Evolutionary conservation across 2,113 vertebrate species (phyloP), one percentile per base, ranked within the genome.

Genomic region (Thalassarche chlororhynchos): DNA sequence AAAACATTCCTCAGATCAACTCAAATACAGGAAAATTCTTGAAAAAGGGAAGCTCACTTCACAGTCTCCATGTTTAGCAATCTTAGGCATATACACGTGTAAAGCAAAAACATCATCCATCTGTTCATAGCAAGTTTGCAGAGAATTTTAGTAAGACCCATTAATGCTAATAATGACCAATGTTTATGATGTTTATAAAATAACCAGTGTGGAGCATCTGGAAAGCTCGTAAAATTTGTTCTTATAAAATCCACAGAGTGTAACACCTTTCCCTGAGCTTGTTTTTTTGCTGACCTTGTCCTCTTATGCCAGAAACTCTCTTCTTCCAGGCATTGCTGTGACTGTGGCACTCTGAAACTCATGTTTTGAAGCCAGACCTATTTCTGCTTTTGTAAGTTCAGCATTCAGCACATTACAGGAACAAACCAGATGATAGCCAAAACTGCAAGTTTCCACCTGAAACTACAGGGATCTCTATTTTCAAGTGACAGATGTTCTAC

Each of bases 401-500:
- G 68, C 87, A 77, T 74, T 93, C 91, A 83, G 74, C 66, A 87
- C 78, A 69, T 83, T 89, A 84, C 44, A 85, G 77, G 65, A 97
- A 65, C 58, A 88, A 91, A 95, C 55, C 74, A 89, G 58, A 89
- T 32, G 58, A 89, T 32, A 93, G 74, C 58, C 89, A 76, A 77
- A 95, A 83, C 71, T 70, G 70, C 71, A 60, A 80, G 80, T 80
- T 89, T 93, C 89, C 78, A 96, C 95, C 93, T 97, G 94, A 94
- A 96, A 97, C 91, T 75, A 81, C 82, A 84, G 93, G 91, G 71
- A 89, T 93, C 75, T 96, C 71, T 55, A 66, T 93, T 96, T 97
- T 84, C 94, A 93, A 96, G 95, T 94, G 96, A 97, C 97, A 97
- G 97, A 97, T 97, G 94, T 96, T 96, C 78, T 96, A 86, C 91